Evolutionary conservation across 92 coral and sea anemone species (phyloP).

Genomic region (Pocillopora grandis): DNA sequence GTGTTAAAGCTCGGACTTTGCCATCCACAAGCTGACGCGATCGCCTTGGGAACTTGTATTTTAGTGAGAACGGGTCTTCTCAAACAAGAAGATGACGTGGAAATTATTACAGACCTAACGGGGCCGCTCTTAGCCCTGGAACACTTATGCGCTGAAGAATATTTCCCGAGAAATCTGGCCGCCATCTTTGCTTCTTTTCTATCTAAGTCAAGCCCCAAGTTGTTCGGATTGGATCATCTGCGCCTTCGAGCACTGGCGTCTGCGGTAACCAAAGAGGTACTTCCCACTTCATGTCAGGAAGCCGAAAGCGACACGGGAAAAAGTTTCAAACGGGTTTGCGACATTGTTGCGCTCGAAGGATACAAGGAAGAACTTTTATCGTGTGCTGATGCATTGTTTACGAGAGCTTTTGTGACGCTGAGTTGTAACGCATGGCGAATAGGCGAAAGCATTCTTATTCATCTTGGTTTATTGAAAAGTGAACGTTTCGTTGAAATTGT

Average conservation of each 20-base stretch:
- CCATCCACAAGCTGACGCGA: conserved; percentile 18
- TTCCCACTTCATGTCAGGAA: conserved; percentile 53
- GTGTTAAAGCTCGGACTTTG: conserved; percentile 45
- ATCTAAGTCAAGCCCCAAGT: conserved; percentile 57
- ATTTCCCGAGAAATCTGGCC: conserved; percentile 87
- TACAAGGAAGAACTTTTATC: conserved; percentile 57
- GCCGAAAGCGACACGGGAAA: conserved; percentile 54
- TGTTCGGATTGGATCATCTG: conserved; percentile 33
- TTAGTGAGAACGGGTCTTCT: conserved; percentile 80
- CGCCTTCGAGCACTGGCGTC: conserved; percentile 61
- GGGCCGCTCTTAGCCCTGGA: conserved; percentile 76
- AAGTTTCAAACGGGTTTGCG: conserved; percentile 77
- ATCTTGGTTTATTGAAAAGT: conserved; percentile 75
- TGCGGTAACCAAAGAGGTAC: conserved; percentile 67
- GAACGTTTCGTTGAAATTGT: conserved; percentile 62
- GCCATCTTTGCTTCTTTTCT: conserved; percentile 82
- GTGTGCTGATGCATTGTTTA: conserved; percentile 53
- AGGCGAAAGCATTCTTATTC: conserved; percentile 59
- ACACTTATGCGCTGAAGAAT: conserved; percentile 59
- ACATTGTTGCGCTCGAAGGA: conserved; percentile 60
- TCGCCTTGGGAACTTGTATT: conserved; percentile 57
- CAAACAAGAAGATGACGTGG: conserved; percentile 54
- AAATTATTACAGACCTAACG: conserved; percentile 33
- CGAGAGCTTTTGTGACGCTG: conserved; percentile 12
- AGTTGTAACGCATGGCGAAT: conserved; percentile 38